Percentiles rank a stretch among this genome's conserved stretches.
These are phyloP conservation scores for Petrosia ficiformis DNA, from an alignment of 37 sponge, comb jelly and placozoan species.

Conservation along the genomic window DNA sequence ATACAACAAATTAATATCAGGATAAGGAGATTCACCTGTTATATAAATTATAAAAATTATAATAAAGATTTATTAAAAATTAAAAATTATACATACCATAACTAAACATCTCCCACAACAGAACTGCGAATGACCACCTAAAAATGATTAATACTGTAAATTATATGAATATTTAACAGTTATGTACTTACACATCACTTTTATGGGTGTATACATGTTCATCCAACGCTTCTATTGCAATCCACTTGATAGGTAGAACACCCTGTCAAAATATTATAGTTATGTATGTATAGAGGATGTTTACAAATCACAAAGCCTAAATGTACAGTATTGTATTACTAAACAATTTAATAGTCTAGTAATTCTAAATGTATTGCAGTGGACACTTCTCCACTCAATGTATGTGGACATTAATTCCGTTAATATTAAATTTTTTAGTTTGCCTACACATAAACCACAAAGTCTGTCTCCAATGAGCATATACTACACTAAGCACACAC, in stretches of 20 bases:
- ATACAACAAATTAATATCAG: neutral
- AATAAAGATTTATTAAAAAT: neutral
- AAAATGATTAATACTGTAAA: neutral
- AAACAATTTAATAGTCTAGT: too few species aligned
- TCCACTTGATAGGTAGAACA: conserved; percentile 47
- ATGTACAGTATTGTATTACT: too few species aligned
- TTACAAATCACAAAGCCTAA: too few species aligned
- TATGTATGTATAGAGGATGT: too few species aligned
- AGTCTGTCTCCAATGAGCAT: too few species aligned
- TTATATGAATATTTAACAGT: neutral
- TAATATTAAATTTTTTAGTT: too few species aligned
- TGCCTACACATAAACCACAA: too few species aligned
- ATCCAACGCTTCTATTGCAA: conserved; percentile 28
- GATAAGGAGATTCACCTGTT: conserved; percentile 33
- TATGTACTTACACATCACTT: conserved; percentile 52
- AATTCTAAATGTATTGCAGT: too few species aligned
- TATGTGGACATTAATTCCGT: too few species aligned
- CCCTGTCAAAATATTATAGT: neutral
- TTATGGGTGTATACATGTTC: conserved; percentile 18
- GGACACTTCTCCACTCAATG: too few species aligned
- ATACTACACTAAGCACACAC: too few species aligned
- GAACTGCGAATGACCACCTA: conserved; percentile 57
- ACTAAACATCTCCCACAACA: conserved; percentile 49
- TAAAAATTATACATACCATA: conserved; percentile 28
- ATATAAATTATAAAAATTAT: neutral